These are phyloP conservation scores for Gryllus longicercus DNA, from an alignment of 2,888 invertebrate genomes.

Conservation along the genomic window DNA sequence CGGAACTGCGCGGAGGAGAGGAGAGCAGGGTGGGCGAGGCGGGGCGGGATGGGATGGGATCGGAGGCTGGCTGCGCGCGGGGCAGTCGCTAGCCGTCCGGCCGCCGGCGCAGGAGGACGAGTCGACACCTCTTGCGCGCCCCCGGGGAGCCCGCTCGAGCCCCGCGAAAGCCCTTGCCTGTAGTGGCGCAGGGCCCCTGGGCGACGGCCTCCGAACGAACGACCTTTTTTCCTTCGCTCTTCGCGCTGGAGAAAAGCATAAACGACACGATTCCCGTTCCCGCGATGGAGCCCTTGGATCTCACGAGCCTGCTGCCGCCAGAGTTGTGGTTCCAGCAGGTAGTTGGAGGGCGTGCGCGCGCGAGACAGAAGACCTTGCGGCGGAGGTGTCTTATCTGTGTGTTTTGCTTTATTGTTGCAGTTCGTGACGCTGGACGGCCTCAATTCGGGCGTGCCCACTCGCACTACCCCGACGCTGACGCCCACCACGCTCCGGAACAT, in stretches of 20 bases:
- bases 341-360: conserved; percentile 41
- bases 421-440: conserved; percentile 44
- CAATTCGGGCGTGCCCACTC: conserved; percentile 73
- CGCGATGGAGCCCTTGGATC: conserved; percentile 75
- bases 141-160: conserved; percentile 26
- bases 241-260: conserved; percentile 21
- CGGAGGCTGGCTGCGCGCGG: not conserved
- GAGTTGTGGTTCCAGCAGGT: conserved; percentile 83
- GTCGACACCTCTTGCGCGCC: conserved; percentile 5
- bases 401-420: conserved; percentile 51
- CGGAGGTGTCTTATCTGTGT: too few species aligned
- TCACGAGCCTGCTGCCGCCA: conserved; percentile 78
- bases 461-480: conserved; percentile 90
- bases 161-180: conserved; percentile 17
- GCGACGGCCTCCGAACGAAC: conserved; percentile 35
- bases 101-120: not conserved
- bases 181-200: conserved; percentile 20
- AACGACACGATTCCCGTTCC: conserved; percentile 37
- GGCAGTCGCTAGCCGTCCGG: conserved; percentile 5
- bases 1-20: not conserved
- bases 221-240: conserved; percentile 28
- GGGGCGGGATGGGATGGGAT: conserved; percentile 23
- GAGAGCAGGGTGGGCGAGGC: not conserved
- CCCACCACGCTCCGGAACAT: conserved; percentile 88
- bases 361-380: too few species aligned